Percentiles rank a stretch among this genome's conserved stretches.
Evolutionary conservation across 2,888 invertebrate genomes (phyloP).

Genomic region (Hirtodrosophila histrioides): DNA sequence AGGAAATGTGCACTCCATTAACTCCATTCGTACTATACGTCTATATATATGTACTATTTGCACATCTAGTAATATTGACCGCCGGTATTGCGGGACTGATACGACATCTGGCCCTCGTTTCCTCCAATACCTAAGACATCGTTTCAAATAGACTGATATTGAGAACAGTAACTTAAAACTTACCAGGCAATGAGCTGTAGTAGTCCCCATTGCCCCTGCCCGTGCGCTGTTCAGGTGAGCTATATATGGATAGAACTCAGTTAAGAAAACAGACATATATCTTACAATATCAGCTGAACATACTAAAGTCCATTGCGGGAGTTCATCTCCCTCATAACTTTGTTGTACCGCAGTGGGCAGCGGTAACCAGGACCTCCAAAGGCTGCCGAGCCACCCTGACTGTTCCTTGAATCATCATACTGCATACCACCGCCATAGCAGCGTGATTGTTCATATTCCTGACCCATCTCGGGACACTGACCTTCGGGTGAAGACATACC

Average conservation of each 20-base stretch:
- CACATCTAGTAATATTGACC: conserved; percentile 18
- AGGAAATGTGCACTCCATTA: background rate
- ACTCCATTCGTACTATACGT: background rate
- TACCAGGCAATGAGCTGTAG: conserved; percentile 60
- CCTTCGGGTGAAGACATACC: conserved; percentile 53
- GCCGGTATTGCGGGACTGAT: conserved; percentile 1
- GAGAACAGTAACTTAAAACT: too few relatives aligned
- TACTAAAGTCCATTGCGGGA: conserved; percentile 68
- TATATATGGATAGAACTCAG: background rate
- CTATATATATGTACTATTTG: background rate
- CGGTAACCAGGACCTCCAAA: conserved; percentile 68
- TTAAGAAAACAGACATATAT: too few relatives aligned
- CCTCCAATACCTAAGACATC: conserved; percentile 8
- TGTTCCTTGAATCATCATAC: conserved; percentile 48
- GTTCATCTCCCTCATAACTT: conserved; percentile 64
- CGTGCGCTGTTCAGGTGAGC: conserved; percentile 53
- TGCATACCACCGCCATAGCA: conserved; percentile 35
- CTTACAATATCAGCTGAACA: conserved; percentile 8
- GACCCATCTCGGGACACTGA: conserved; percentile 53
- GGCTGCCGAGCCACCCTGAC: conserved; percentile 49
- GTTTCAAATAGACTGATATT: too few relatives aligned
- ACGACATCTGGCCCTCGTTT: conserved; percentile 19
- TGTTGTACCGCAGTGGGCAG: conserved; percentile 60
- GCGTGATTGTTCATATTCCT: conserved; percentile 35
- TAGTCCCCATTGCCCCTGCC: conserved; percentile 61